phyloP scores from a whole-genome alignment of 2,797 vertebrate genomes.

The Eurystomus glaucurus region DNA sequence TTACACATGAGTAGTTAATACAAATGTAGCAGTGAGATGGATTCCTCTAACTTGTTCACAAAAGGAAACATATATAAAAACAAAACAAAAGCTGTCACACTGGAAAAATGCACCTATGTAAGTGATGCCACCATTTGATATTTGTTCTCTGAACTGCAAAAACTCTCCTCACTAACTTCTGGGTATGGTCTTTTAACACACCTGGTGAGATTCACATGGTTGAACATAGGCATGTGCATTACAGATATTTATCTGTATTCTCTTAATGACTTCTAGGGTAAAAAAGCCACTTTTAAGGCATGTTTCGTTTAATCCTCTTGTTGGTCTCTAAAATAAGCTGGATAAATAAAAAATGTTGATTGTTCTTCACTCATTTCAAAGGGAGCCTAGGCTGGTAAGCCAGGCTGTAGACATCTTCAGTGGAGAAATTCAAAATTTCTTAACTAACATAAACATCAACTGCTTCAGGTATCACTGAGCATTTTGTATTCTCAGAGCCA shows the following conservation, averaged over 20 bases:
- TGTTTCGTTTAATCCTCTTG: fast-evolving
- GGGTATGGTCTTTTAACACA: fast-evolving
- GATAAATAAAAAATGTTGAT: fast-evolving
- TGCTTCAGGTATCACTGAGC: fast-evolving
- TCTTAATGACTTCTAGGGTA: background rate
- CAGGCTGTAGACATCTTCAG: too few relatives aligned
- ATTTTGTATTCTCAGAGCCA: background rate
- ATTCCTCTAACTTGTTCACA: background rate
- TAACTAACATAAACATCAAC: background rate
- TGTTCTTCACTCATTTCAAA: fast-evolving
- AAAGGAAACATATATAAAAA: background rate
- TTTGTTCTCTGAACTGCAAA: background rate
- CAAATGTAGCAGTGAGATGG: background rate
- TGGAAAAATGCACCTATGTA: fast-evolving
- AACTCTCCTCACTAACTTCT: fast-evolving
- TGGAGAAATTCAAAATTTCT: background rate
- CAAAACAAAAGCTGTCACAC: background rate
- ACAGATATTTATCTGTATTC: background rate
- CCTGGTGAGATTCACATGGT: fast-evolving
- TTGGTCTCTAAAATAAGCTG: background rate
- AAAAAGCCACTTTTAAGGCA: background rate
- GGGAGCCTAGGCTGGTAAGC: too few relatives aligned
- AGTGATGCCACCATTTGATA: fast-evolving
- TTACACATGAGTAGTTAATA: fast-evolving
- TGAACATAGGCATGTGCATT: fast-evolving